Base-by-base conservation (phyloP, 1,140 invertebrate species). In the Drosophila trapezifrons region DNA sequence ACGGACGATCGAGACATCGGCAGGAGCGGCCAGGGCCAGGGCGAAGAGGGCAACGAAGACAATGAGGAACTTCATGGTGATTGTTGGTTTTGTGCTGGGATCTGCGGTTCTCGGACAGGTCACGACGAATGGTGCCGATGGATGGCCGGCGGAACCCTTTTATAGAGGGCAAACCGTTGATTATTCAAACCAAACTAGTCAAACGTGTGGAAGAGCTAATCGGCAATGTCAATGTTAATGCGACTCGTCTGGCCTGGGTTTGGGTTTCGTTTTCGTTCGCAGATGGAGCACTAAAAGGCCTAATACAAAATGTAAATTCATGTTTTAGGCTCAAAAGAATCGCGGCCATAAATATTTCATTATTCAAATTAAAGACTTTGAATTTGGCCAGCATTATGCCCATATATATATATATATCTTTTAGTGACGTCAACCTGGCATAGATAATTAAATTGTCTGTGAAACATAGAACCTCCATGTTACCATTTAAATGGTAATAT, bases 41-140 rank as follows among this genome's bases (percentile, higher is more conserved):
- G 90, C 87, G 76, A 90, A 82, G 64, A 91, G 81, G 57, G 86
- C 85, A 13, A 80, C 69, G 54, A 89, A 80, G 40, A 89, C 85
- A 52, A 89, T 81, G 49, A 70, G 74, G 80, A 89, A 89, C 69
- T 89, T 89, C 85, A 89, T 89, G 62, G 46, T 77, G 67, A 55
- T 77, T 56, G 25, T 51, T 46, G 42, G 35, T 71, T 71, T 71
- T 35, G 32, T 71, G 43, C 27, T 71, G 27, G 27, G 69, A 71
- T 72, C 69, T 72, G 69, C 66, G 69, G 64, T 47, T 72, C 52
- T 58, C 66, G 69, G 38, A 72, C 43, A 71, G 69, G 40, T 72
- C 27, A 22, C 27, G 69, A 71, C 52, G 69, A 72, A 58, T 72
- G 69, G 69, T 72, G 69, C 27, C 43, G 7, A 37, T 49, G 20